A percentile compares a stretch with the other conserved stretches of the same genome.
These are phyloP conservation scores for Scaptomyza hsui DNA, from an alignment of 1,140 invertebrate genomes.

Conservation along the genomic window DNA sequence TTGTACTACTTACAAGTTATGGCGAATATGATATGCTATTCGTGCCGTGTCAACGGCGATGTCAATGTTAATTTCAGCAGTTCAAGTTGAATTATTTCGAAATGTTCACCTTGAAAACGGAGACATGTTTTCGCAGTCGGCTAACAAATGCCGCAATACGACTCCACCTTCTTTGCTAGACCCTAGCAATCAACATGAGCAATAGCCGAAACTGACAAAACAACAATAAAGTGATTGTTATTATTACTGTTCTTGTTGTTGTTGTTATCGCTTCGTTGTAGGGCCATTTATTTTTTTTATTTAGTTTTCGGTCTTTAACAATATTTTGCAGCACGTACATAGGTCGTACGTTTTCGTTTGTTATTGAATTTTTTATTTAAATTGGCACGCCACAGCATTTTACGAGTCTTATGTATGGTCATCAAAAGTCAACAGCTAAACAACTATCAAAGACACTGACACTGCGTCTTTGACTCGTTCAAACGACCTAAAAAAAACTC, in stretches of 20 bases:
- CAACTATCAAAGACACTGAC: no score
- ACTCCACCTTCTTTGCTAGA: conserved; percentile 61
- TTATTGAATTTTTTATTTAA: conserved; percentile 80
- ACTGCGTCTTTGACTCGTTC: conserved; percentile 41
- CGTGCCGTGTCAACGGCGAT: conserved; percentile 62
- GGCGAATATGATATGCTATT: conserved; percentile 5
- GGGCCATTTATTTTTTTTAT: conserved; percentile 43
- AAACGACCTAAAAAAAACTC: conserved; percentile 7
- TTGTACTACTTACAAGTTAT: conserved; percentile 8
- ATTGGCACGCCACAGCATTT: conserved; percentile 68
- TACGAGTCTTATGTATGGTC: conserved; percentile 38
- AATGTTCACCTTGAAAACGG: conserved; percentile 78
- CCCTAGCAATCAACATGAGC: conserved; percentile 42
- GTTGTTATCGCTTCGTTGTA: conserved; percentile 61
- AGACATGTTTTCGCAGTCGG: conserved; percentile 58
- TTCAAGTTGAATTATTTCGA: conserved; percentile 81
- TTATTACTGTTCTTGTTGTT: conserved; percentile 47
- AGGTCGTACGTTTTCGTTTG: conserved; percentile 75
- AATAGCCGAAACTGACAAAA: conserved; percentile 5
- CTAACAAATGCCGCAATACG: conserved; percentile 51
- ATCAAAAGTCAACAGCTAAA: conserved; percentile 5
- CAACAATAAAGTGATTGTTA: conserved; percentile 36
- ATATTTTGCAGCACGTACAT: conserved; percentile 73
- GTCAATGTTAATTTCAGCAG: conserved; percentile 78
- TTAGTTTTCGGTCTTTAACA: conserved; percentile 63